Percentiles rank a stretch among this genome's conserved stretches.
phyloP scores from a whole-genome alignment of 2,888 invertebrate genomes.

The Apoderus coryli region DNA sequence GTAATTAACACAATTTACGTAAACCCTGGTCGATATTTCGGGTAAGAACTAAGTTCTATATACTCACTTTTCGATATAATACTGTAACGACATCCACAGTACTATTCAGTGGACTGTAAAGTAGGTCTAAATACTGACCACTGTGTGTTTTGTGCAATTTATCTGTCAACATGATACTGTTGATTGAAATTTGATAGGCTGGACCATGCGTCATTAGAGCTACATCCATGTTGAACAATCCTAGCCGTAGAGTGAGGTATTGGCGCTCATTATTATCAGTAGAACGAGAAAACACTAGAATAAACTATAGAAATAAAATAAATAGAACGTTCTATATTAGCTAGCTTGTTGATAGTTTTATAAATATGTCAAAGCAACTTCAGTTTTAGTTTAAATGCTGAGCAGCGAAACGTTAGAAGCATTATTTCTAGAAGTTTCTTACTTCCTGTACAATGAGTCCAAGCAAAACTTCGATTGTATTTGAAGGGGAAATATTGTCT shows the following conservation, averaged over 20 bases:
- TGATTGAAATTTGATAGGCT: conserved; percentile 55
- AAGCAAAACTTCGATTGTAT: conserved; percentile 53
- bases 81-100: conserved; percentile 52
- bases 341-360: not conserved
- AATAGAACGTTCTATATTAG: not conserved
- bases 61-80: conserved; percentile 56
- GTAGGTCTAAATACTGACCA: conserved; percentile 63
- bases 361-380: not conserved
- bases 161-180: conserved; percentile 52
- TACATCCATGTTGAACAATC: conserved; percentile 54
- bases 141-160: conserved; percentile 57
- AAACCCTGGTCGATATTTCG: too few species aligned
- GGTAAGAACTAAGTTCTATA: too few species aligned
- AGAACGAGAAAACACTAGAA: conserved; percentile 49
- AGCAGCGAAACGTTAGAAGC: not conserved
- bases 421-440: conserved; percentile 9
- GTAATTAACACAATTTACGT: too few species aligned
- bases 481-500: conserved; percentile 67
- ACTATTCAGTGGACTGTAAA: conserved; percentile 43
- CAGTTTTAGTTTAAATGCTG: not conserved
- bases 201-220: conserved; percentile 68
- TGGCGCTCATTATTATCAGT: conserved; percentile 52
- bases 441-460: conserved; percentile 59
- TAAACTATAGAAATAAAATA: conserved; percentile 34
- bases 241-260: conserved; percentile 57